Conservation (phyloP, 2,113 vertebrate genomes). For the Apistogramma diplotaenia region DNA sequence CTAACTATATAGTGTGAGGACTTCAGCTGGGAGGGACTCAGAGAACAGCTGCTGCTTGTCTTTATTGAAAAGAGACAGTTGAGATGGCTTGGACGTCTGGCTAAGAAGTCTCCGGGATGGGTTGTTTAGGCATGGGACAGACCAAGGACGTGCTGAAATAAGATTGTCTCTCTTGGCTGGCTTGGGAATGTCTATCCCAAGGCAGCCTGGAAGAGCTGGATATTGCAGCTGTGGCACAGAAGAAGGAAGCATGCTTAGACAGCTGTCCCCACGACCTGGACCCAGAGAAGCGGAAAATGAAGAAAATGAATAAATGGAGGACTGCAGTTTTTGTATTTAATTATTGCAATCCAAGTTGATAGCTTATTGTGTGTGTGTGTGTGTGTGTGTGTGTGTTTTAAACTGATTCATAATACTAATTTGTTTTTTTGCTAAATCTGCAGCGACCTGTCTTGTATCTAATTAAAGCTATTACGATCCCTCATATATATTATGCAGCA, state of each 20-base stretch:
- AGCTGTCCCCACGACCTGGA: neutral
- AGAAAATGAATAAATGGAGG: neutral
- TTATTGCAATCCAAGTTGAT: neutral
- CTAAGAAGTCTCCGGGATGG: neutral
- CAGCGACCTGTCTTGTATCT: neutral
- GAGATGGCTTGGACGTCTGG: neutral
- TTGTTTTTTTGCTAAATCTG: neutral
- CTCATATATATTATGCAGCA: neutral
- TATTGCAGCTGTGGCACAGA: neutral
- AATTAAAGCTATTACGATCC: constrained; percentile 12
- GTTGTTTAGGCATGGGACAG: neutral
- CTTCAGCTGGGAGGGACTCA: neutral
- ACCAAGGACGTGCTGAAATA: neutral
- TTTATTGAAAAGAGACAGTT: neutral
- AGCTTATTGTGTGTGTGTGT: neutral
- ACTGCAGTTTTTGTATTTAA: neutral
- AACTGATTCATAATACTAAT: neutral
- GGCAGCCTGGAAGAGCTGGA: neutral
- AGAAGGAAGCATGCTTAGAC: neutral
- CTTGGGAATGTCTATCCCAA: neutral
- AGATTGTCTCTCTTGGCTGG: neutral
- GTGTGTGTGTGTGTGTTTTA: too few relatives aligned
- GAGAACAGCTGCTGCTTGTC: neutral
- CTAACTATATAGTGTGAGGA: neutral
- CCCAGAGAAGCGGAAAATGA: neutral